A percentile compares a stretch with the other conserved stretches of the same genome.
phyloP scores from a whole-genome alignment of 2,797 vertebrate genomes.

The Ara ararauna region DNA sequence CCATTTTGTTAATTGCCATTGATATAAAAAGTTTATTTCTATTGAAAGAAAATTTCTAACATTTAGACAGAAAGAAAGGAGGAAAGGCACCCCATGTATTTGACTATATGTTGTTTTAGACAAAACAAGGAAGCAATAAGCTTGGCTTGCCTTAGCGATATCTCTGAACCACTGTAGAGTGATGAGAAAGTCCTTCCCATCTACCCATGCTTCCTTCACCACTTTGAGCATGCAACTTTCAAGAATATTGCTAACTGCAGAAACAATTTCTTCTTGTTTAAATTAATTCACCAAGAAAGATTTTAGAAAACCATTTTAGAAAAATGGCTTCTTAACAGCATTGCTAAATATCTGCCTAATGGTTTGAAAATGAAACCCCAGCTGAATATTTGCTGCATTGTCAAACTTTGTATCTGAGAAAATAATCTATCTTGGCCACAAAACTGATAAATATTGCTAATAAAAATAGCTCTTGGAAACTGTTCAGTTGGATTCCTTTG shows the following conservation, averaged over 20 bases:
- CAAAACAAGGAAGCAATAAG: background rate
- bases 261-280: background rate
- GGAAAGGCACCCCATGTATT: background rate
- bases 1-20: background rate
- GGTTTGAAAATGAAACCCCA: conserved; percentile 44
- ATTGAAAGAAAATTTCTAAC: background rate
- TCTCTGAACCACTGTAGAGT: background rate
- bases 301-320: conserved; percentile 30
- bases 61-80: background rate
- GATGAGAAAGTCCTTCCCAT: background rate
- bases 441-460: conserved; percentile 57
- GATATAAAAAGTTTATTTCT: background rate
- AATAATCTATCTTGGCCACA: conserved; percentile 47
- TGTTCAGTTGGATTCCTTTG: conserved; percentile 19
- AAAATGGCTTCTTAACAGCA: conserved; percentile 21
- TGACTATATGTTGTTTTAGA: background rate
- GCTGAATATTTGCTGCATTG: conserved; percentile 26
- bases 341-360: conserved; percentile 46
- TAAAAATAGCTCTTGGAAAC: conserved; percentile 55
- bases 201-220: background rate
- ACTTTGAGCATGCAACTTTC: background rate
- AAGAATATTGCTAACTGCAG: background rate
- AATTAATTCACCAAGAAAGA: conserved; percentile 4
- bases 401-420: conserved; percentile 44
- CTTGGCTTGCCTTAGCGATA: background rate